Evolutionary conservation across 2,797 vertebrate genomes (phyloP).

Genomic region (Argyrosomus regius): DNA sequence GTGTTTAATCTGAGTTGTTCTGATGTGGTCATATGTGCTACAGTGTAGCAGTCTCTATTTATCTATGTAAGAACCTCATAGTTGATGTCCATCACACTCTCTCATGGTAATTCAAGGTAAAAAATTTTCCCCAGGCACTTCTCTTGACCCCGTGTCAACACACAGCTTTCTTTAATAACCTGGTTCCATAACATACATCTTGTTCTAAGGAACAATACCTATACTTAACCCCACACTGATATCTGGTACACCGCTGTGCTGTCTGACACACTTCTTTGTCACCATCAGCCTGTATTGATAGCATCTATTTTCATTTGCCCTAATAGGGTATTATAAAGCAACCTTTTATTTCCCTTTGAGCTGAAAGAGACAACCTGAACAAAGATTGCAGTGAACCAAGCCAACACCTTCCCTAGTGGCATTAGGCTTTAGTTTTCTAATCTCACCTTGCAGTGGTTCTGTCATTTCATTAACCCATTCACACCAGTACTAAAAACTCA

Average conservation of each 20-base stretch:
- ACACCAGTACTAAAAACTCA: constrained; percentile 34
- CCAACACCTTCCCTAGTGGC: constrained; percentile 57
- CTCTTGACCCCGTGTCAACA: constrained; percentile 22
- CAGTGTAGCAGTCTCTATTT: no score
- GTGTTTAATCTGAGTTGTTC: no score
- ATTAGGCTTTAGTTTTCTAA: constrained; percentile 40
- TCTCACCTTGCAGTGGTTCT: constrained; percentile 39
- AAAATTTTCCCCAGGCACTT: neutral
- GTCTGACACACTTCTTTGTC: constrained; percentile 65
- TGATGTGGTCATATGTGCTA: no score
- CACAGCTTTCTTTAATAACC: constrained; percentile 40
- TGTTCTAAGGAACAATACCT: constrained; percentile 40
- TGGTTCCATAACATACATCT: constrained; percentile 45
- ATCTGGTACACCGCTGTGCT: constrained; percentile 54
- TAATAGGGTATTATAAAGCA: constrained; percentile 45
- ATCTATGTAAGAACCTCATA: no score
- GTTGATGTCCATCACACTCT: neutral
- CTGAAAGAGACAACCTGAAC: constrained; percentile 38
- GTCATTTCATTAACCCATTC: constrained; percentile 47
- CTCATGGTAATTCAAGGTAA: constrained; percentile 12
- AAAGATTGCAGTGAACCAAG: constrained; percentile 35
- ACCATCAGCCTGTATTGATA: constrained; percentile 45
- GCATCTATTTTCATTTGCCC: constrained; percentile 52
- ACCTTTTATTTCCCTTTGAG: constrained; percentile 53
- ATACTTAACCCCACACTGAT: constrained; percentile 53